These are phyloP conservation scores for Lates calcarifer DNA, from an alignment of 2,113 vertebrate species.

Conservation along the genomic window DNA sequence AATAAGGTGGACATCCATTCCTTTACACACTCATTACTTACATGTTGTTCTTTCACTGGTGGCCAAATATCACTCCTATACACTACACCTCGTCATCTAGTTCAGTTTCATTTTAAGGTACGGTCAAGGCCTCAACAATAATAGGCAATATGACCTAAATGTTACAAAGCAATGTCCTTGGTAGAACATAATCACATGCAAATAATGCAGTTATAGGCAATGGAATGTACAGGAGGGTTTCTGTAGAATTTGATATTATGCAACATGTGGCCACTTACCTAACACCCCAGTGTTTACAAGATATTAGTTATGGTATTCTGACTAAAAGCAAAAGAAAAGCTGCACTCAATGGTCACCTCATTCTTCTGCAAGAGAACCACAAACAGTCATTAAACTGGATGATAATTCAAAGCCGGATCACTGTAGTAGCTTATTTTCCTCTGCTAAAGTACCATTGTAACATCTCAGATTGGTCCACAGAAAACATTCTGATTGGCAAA, in stretches of 20 bases:
- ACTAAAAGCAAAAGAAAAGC: conserved; percentile 28
- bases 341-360: conserved; percentile 1
- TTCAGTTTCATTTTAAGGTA: conserved; percentile 48
- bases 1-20: conserved; percentile 43
- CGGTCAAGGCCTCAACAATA: conserved; percentile 52
- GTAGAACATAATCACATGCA: conserved; percentile 52
- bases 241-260: conserved; percentile 42
- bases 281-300: conserved; percentile 18
- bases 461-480: conserved; percentile 49
- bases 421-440: conserved; percentile 53
- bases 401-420: conserved; percentile 55
- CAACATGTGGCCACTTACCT: conserved; percentile 12
- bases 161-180: conserved; percentile 51
- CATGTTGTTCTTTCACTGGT: conserved; percentile 35
- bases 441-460: conserved; percentile 53
- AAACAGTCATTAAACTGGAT: conserved; percentile 41
- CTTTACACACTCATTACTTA: conserved; percentile 49
- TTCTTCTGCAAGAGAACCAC: conserved; percentile 30
- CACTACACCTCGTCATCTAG: conserved; percentile 15
- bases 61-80: conserved; percentile 41
- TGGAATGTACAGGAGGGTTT: conserved; percentile 39
- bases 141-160: conserved; percentile 44
- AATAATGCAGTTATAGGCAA: conserved; percentile 54
- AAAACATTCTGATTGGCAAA: conserved; percentile 65
- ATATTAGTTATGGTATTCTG: conserved; percentile 26